phyloP scores from a whole-genome alignment of 2,888 invertebrate genomes.

The Galeruca laticollis region DNA sequence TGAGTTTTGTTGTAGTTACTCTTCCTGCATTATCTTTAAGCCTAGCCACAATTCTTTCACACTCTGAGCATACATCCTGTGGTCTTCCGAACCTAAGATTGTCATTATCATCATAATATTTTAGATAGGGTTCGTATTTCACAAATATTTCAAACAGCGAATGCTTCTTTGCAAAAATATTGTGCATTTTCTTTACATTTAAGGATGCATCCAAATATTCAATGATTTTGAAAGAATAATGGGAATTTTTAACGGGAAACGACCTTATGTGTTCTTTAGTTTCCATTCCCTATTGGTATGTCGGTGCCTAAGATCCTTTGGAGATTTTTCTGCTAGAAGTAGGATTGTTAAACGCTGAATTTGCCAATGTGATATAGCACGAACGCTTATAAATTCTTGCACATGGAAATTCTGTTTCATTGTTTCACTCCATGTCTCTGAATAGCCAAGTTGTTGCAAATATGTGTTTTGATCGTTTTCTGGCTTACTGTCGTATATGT shows the following conservation, averaged over 20 bases:
- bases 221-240: too few species aligned
- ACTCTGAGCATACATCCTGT: background rate
- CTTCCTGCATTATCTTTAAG: slow-evolving; percentile 33
- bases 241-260: too few species aligned
- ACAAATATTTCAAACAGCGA: background rate
- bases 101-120: background rate
- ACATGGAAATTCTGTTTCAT: slow-evolving; percentile 37
- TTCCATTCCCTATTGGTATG: background rate
- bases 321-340: slow-evolving; percentile 25
- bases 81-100: background rate
- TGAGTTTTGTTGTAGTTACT: slow-evolving; percentile 26
- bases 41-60: slow-evolving; percentile 20
- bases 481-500: slow-evolving; percentile 35
- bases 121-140: background rate
- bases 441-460: slow-evolving; percentile 45
- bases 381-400: slow-evolving; percentile 45
- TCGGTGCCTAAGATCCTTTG: background rate
- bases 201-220: background rate
- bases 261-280: too few species aligned
- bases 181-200: background rate
- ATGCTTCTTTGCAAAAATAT: background rate
- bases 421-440: slow-evolving; percentile 37
- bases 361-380: too few species aligned
- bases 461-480: slow-evolving; percentile 47
- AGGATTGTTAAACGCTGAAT: too few species aligned